Base-by-base conservation (phyloP, 2,888 invertebrate genomes). In the Exephanes ischioxanthus region DNA sequence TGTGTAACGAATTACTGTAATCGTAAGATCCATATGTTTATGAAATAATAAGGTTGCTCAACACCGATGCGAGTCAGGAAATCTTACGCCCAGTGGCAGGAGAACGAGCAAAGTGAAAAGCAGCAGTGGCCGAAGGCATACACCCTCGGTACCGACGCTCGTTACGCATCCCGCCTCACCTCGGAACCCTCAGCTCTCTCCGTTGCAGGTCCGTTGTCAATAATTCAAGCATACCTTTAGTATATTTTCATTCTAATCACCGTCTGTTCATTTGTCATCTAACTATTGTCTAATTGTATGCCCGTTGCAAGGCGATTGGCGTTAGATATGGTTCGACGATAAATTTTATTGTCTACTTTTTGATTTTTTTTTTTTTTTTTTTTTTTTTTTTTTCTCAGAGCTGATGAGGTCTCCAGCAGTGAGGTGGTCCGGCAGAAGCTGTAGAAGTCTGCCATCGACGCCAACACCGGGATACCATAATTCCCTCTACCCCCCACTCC, bases 111-210 rank as follows among this genome's bases (percentile, higher is more conserved):
- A 95, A 95, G 93, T 95, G 95, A 91, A 95, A 95, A 94, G 87
- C 92, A 95, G 93, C 94, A 95, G 88, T 91, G 88, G 88, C 85
- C 91, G 92, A 90, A 91, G 93, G 84, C 93, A 91, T 89, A 89
- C 90, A 84, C 88, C 92, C 85, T 90, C 92, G 84, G 89, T 91
- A 80, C 87, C 91, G 85, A 89, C 91, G 83, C 90, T 92, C 90
- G 91, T 92, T 89, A 88, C 92, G 75, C 92, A 92, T 89, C 91
- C 93, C 90, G 90, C 91, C 90, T 93, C 93, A 93, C 91, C 95
- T 92, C 95, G 96, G 94, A 96, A 95, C 95, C 95, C 96, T 92
- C 96, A 96, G 94, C 95, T 96, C 94, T 96, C 96, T 89, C 95
- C 96, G 94, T 95, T 96, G 93, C 96, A 96, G 96, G 96, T 96